Evolutionary conservation across 2,888 invertebrate species (phyloP), one percentile per base, ranked within the genome.

Genomic region (Mimachlamys varia): DNA sequence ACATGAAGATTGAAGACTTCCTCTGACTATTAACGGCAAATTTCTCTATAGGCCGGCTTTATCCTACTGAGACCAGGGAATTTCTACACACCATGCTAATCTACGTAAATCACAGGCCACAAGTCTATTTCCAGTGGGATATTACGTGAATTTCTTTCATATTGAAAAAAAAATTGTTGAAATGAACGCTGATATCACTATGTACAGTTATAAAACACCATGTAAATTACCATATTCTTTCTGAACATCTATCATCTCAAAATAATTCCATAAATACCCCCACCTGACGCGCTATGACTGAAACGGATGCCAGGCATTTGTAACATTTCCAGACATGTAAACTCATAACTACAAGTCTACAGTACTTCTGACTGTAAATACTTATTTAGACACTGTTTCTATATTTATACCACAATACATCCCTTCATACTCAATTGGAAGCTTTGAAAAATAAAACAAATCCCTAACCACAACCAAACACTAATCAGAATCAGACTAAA

Each of bases 81-180:
- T 76, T 76, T 76, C n/a, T 76, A 33, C 27, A 76, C 33, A 76
- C 27, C 12, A 0, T 15, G 33, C 33, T 76, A 76, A 76, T 76
- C 76, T 33, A 27, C 27, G 0, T 76, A 76, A 76, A 76, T 76
- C 76, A 33, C 76, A 27, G 13, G 27, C 12, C 76, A 76, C 5
- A 27, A 76, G 76, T 76, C 76, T 10, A 33, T 76, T 76, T 76
- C 76, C 33, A 2, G 33, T 76, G 76, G 27, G 76, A 27, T 76
- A 76, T 76, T 27, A 12, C 12, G 33, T 7, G 27, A 33, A 76
- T 27, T 76, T 76, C 27, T 76, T 76, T 76, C 13, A 76, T 76
- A 76, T 76, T 76, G 27, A 76, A 33, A 76, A 62, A 76, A 76
- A 33, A 76, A 33, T 12, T 33, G 76, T 76, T 76, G 76, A 76